Evolutionary conservation across 2,797 vertebrate species (phyloP), one percentile per base, ranked within the genome.

Genomic region (Poeciliopsis paucimaculata): DNA sequence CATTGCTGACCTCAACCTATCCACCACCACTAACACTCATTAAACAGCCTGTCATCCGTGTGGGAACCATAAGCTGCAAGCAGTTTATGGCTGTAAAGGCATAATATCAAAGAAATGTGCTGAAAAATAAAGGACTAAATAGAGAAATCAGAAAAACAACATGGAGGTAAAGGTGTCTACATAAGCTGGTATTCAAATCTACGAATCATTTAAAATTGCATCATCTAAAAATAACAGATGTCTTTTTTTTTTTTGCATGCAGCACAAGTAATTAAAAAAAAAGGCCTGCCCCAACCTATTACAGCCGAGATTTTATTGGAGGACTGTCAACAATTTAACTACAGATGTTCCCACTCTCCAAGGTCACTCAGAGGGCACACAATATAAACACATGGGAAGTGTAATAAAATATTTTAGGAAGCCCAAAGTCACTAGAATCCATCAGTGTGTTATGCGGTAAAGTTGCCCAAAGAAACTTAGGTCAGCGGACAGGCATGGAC

Each of bases 31-130:
- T 89, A 72, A 77, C 74, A 88, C 49, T 83, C 78, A 91, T 90
- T 92, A 89, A 87, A 89, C 85, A 85, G 82, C 83, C 82, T 81
- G 89, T 92, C 89, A 83, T 87, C 86, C 18, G 53, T 72, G 83
- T 36, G 62, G 73, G 47, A 82, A 80, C 82, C 79, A 41, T 84
- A 71, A 5, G 15, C 68, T 26, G 43, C 81, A 39, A 64, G 55
- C 77, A 80, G 84, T 57, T 41, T 55, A 81, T 34, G 75, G 43
- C 85, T 82, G 51, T 26, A 70, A 78, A 77, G 76, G 66, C 51
- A 34, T 39, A 83, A 70, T 53, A 34, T 15, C 11, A 12, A 60
- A 75, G 31, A 64, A 64, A 18, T 16, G 28, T 34, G 51, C 72
- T 18, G 26, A 31, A 72, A 31, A 49, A 18, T 31, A 47, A n/a